Percentiles rank a stretch among this genome's conserved stretches.
These are phyloP conservation scores for Hucho hucho DNA, from an alignment of 2,113 vertebrate species.

Conservation along the genomic window DNA sequence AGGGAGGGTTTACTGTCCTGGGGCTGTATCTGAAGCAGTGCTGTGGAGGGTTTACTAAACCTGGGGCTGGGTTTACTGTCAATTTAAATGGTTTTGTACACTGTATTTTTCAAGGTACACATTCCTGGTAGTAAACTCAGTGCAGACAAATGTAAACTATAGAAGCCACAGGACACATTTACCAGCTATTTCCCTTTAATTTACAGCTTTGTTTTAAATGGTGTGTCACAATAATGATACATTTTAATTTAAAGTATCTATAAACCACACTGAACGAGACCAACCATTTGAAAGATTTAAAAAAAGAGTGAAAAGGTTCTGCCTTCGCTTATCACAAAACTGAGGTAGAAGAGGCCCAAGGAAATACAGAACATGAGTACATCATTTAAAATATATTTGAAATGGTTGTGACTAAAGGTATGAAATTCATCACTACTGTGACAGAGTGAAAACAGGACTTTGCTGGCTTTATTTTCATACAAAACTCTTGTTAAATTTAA, in stretches of 20 bases:
- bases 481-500: not conserved
- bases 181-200: not conserved
- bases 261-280: no score
- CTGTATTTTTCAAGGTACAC: no score
- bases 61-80: conserved; percentile 80
- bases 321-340: not conserved
- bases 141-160: no score
- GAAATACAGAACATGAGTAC: not conserved
- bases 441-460: not conserved
- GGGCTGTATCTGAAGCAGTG: conserved; percentile 70
- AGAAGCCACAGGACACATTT: not conserved
- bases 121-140: no score
- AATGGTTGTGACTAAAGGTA: not conserved
- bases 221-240: no score
- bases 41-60: conserved; percentile 67
- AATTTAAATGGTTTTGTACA: no score
- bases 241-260: no score
- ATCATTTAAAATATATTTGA: not conserved
- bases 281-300: no score
- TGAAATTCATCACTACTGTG: not conserved
- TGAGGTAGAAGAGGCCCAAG: not conserved
- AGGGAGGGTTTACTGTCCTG: conserved; percentile 65
- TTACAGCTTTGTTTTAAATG: not conserved
- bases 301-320: not conserved
- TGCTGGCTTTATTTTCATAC: not conserved